A percentile compares a stretch with the other conserved stretches of the same genome.
Conservation (phyloP, 2,888 invertebrate species). For the Odontocerum albicorne region DNA sequence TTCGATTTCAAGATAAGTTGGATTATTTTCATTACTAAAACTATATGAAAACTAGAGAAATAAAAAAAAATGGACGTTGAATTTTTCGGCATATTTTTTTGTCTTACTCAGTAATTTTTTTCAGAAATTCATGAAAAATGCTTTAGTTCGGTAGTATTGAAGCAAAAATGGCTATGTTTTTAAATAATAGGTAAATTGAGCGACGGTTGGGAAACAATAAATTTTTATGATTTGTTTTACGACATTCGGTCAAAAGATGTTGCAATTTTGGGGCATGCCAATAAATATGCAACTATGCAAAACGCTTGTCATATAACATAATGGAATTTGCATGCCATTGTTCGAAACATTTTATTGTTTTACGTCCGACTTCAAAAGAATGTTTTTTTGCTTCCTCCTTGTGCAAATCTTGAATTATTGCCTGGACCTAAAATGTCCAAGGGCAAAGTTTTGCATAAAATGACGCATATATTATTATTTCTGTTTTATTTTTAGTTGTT, state of each 20-base stretch:
- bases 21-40: too few species aligned
- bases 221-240: constrained; percentile 22
- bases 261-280: constrained; percentile 20
- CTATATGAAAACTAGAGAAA: too few species aligned
- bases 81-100: too few species aligned
- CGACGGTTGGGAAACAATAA: constrained; percentile 5
- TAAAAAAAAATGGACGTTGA: too few species aligned
- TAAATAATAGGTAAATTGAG: too few species aligned
- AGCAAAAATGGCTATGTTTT: too few species aligned
- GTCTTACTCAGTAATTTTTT: too few species aligned
- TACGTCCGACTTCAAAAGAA: constrained; percentile 7
- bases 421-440: not conserved
- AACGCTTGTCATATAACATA: constrained; percentile 19
- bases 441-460: not conserved
- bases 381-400: not conserved
- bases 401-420: not conserved
- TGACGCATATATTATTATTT: not conserved
- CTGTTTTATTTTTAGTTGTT: too few species aligned
- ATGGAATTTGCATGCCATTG: constrained; percentile 17
- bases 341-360: constrained; percentile 25
- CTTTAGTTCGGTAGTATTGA: constrained; percentile 27
- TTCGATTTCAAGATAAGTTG: too few species aligned
- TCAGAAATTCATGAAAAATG: too few species aligned
- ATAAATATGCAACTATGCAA: constrained; percentile 29
- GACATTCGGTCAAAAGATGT: constrained; percentile 21